These are phyloP conservation scores for Calyptomena viridis DNA, from an alignment of 2,113 vertebrate species.

Conservation along the genomic window DNA sequence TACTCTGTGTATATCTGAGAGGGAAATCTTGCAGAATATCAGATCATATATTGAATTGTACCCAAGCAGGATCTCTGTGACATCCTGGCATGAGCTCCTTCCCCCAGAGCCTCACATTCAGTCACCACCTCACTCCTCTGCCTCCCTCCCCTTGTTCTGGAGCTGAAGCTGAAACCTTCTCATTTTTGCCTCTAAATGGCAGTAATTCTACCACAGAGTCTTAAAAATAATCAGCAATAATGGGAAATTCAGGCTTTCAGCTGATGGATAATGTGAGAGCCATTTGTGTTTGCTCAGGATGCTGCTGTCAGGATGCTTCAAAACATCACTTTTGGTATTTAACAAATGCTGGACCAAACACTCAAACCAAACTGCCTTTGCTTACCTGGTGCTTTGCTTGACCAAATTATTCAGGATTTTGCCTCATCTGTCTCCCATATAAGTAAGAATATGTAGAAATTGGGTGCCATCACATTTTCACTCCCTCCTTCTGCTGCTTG, in stretches of 20 bases:
- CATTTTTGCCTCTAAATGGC: background rate
- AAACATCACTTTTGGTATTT: background rate
- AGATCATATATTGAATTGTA: background rate
- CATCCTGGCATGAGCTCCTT: background rate
- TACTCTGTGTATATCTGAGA: background rate
- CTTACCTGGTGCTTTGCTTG: background rate
- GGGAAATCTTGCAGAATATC: background rate
- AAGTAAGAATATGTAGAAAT: background rate
- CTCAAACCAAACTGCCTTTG: background rate
- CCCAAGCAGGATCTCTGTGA: background rate
- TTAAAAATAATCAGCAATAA: no score
- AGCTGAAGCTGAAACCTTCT: background rate
- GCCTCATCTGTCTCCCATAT: background rate
- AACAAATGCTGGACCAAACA: background rate
- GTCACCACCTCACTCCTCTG: background rate
- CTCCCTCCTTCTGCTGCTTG: background rate
- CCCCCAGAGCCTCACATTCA: background rate
- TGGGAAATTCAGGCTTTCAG: background rate
- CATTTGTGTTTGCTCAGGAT: background rate
- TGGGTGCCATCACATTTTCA: background rate
- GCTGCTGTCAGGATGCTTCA: background rate
- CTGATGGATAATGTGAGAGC: rapidly evolving
- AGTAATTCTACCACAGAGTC: background rate
- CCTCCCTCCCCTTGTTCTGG: background rate
- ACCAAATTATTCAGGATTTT: background rate